phyloP scores from a whole-genome alignment of 2,888 invertebrate genomes.

The Eugnorisma glareosa region DNA sequence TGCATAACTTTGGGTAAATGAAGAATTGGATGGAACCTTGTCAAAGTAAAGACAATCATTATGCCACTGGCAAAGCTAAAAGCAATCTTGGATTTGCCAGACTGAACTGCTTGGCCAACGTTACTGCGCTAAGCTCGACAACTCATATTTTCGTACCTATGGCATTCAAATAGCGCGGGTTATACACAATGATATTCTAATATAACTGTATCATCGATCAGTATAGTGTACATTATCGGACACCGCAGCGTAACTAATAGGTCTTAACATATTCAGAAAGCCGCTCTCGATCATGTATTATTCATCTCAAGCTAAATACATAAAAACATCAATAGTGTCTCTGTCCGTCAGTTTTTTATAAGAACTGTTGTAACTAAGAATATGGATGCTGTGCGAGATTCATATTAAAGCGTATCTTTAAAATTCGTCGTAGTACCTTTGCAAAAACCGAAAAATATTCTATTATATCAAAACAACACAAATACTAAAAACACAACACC shows the following conservation, averaged over 20 bases:
- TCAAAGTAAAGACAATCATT: background rate
- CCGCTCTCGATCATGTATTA: constrained; percentile 50
- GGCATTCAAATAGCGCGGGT: background rate
- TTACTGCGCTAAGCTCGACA: background rate
- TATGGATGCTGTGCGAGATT: background rate
- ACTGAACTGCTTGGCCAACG: background rate
- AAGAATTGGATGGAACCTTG: background rate
- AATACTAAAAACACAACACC: too few species aligned
- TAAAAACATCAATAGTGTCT: constrained; percentile 40
- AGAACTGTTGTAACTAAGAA: background rate
- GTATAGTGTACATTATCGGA: constrained; percentile 10
- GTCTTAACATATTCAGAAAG: constrained; percentile 40
- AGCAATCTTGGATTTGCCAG: background rate
- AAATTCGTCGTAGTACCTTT: background rate
- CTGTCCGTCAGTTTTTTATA: background rate
- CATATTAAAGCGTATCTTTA: background rate
- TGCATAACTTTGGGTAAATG: background rate
- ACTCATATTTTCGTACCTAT: background rate
- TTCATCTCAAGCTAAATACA: constrained; percentile 51
- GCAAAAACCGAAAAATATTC: background rate
- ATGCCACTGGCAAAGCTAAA: background rate
- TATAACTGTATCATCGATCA: background rate
- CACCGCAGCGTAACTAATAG: constrained; percentile 28
- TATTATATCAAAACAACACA: too few species aligned
- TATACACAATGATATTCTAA: constrained; percentile 18